phyloP scores from a whole-genome alignment of 2,113 vertebrate species.

The Chlamydotis undulata region DNA sequence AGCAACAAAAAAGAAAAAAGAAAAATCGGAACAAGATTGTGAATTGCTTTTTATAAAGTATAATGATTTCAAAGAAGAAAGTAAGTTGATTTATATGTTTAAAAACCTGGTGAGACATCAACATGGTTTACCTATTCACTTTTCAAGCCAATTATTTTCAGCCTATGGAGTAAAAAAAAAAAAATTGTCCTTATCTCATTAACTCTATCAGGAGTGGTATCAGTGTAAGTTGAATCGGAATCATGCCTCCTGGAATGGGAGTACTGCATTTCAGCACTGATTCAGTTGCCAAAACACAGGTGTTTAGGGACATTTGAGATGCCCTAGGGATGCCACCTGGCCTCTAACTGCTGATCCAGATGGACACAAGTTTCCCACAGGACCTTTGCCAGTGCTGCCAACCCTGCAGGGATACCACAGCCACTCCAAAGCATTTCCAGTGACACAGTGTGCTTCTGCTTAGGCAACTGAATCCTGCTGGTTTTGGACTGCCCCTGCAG shows the following conservation, averaged over 20 bases:
- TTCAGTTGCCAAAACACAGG: background rate
- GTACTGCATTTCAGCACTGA: background rate
- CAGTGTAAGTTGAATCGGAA: background rate
- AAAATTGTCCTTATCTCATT: slow-evolving; percentile 8
- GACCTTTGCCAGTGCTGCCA: background rate
- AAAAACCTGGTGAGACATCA: background rate
- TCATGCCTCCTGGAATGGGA: background rate
- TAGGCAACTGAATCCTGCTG: background rate
- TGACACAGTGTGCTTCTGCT: background rate
- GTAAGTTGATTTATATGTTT: background rate
- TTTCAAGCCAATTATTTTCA: background rate
- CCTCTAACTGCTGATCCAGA: background rate
- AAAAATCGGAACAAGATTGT: background rate
- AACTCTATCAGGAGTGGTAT: background rate
- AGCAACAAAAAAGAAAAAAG: background rate
- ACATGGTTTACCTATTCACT: background rate
- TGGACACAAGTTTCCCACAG: background rate
- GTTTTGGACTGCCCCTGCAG: background rate
- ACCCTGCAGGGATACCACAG: background rate
- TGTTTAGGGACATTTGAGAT: background rate
- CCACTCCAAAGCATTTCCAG: background rate
- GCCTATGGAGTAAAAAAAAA: background rate
- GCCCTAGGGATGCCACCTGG: background rate
- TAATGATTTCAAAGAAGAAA: background rate
- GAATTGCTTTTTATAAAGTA: background rate